Conservation (phyloP, 2,888 invertebrate genomes). For the Apamea anceps region DNA sequence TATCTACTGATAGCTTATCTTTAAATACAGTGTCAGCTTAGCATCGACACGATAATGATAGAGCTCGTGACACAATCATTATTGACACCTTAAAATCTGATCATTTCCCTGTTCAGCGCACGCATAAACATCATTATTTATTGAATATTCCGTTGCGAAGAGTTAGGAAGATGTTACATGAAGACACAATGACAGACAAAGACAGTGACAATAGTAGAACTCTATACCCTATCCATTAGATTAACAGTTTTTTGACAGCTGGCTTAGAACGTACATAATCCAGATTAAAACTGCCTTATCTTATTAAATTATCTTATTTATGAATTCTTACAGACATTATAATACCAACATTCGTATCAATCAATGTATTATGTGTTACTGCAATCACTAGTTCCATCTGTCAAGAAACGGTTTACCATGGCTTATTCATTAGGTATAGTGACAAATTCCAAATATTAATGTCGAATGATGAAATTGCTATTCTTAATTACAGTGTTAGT, state of each 20-base stretch:
- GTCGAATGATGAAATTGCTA: neutral
- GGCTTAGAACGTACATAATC: too few relatives aligned
- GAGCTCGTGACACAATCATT: constrained; percentile 78
- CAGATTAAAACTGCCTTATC: too few relatives aligned
- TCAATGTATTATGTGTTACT: too few relatives aligned
- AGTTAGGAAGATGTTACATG: neutral
- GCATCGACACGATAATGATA: constrained; percentile 62
- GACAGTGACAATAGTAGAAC: neutral
- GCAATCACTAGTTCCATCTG: too few relatives aligned
- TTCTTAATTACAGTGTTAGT: neutral
- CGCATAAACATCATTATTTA: constrained; percentile 82
- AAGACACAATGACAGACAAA: too few relatives aligned
- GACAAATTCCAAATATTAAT: neutral
- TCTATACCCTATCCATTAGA: too few relatives aligned
- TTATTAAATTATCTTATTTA: too few relatives aligned
- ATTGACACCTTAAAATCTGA: constrained; percentile 65
- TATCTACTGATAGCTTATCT: constrained; percentile 7
- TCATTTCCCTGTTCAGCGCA: constrained; percentile 71
- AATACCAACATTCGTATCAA: too few relatives aligned
- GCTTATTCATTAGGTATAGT: too few relatives aligned
- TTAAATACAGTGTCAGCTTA: neutral
- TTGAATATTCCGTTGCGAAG: constrained; percentile 64
- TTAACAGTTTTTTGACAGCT: too few relatives aligned
- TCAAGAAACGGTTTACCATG: too few relatives aligned
- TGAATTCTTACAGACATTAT: too few relatives aligned